Base-by-base conservation (phyloP, 2,113 vertebrate genomes). In the Orycteropus afer region DNA sequence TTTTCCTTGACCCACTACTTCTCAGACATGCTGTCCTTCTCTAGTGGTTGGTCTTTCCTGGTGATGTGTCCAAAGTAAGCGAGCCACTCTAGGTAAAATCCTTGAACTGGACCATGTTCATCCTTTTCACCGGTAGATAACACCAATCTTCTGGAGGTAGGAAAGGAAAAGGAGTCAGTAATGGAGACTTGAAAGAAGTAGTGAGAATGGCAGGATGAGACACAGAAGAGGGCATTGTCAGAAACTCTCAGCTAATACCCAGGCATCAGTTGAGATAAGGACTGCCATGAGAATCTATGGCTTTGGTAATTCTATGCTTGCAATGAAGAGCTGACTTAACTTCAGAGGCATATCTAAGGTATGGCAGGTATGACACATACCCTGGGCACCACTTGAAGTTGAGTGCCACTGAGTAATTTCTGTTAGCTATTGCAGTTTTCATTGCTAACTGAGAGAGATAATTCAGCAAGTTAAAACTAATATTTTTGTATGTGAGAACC, bases 221-320 rank as follows among this genome's bases (percentile, higher is more conserved):
- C n/a, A 15, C 11, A 69, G 57, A 81, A 14, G 18, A 22, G 32
- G 61, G 34, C 4, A 3, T 14, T 61, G 5, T 32, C 10, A 0
- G 18, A 42, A 45, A 15, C 27, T 17, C 7, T 53, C 25, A 49
- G 40, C n/a, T 2, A 0, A 37, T 34, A 17, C 12, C 13, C 32
- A 1, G 15, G 15, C 10, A 20, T 10, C 7, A 1, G 1, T n/a
- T 14, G 22, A n/a, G 53, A 49, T 7, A 29, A 29, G 51, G 37
- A 32, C 10, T 3, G 15, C 6, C 11, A 10, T 34, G 53, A 2
- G 0, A 3, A 17, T 0, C 29, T 29, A 4, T 13, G 25, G 59
- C 8, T 2, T 57, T 51, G 69, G 42, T n/a, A 42, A 0, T 34
- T 14, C 29, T 27, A 12, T 90, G 18, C 5, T 27, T 34, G 9